Evolutionary conservation across 1,140 invertebrate genomes (phyloP), one percentile per base, ranked within the genome.

Genomic region (Anthonomus grandis): DNA sequence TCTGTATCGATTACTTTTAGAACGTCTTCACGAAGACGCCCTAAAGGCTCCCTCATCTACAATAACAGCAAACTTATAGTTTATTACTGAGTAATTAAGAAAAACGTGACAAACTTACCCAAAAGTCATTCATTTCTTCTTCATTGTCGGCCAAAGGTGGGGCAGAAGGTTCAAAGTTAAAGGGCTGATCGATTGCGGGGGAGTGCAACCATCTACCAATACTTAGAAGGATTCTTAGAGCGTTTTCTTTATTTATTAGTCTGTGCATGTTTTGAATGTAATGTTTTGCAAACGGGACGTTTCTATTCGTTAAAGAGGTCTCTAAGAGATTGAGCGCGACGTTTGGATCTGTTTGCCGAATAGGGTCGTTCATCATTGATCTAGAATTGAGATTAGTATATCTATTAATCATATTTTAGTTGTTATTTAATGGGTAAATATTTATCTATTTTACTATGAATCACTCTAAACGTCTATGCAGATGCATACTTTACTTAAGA

Each of bases 101-200:
- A 22, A 17, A 19, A n/a, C 8, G 15, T 13, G 9, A 45, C 19
- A 17, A 12, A 6, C 42, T 23, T 18, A 70, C 64, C 68, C 69
- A 71, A 37, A 68, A 63, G 27, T 65, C 66, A 37, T 64, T 65
- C 12, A 61, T 45, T 39, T 63, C 59, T 12, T 64, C 57, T 23
- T 70, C 67, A 53, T 66, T 64, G 45, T 71, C 70, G 12, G 67
- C 58, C 10, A 71, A 57, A 36, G 70, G 70, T 12, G 70, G 70
- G 18, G 70, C 70, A 2, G 70, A 71, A 6, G 70, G 70, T 49
- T 71, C 64, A 34, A 67, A 67, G 45, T 64, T 60, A 24, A 60
- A 60, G 0, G 61, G 59, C 51, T 65, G 44, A 31, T 62, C 37
- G n/a, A 37, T 50, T 37, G 50, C 42, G 38, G 49, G 46, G 38